These are phyloP conservation scores for Columba guinea DNA, from an alignment of 2,797 vertebrate species.

Conservation along the genomic window DNA sequence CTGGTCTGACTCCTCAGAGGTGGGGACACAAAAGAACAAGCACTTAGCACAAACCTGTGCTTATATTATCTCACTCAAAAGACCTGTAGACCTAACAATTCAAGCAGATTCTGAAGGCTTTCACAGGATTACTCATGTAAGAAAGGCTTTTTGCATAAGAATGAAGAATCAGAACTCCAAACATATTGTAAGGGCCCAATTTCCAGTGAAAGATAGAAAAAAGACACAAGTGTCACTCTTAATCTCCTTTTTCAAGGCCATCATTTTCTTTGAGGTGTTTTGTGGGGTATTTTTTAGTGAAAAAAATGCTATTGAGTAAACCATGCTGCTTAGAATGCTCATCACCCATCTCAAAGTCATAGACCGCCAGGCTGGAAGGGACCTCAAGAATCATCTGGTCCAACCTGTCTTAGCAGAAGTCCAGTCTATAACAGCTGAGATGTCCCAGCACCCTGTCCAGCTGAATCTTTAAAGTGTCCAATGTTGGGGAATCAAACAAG, in stretches of 20 bases:
- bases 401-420: too few species aligned
- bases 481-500: too few species aligned
- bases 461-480: too few species aligned
- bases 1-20: slow-evolving; percentile 12
- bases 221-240: fast-evolving
- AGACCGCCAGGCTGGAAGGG: too few species aligned
- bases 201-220: background rate
- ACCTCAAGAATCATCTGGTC: too few species aligned
- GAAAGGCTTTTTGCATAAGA: background rate
- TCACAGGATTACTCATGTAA: background rate
- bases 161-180: background rate
- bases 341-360: background rate
- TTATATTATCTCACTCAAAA: slow-evolving; percentile 11
- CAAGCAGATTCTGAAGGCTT: background rate
- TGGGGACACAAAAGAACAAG: background rate
- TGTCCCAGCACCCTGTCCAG: too few species aligned
- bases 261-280: background rate
- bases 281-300: background rate
- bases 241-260: background rate
- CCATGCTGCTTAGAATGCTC: background rate
- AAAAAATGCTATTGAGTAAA: background rate
- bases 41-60: background rate
- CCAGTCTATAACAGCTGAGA: too few species aligned
- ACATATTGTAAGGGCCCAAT: background rate
- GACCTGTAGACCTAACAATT: background rate